These are phyloP conservation scores for Propithecus perrieri DNA, from an alignment of 2,797 vertebrate genomes.

Conservation along the genomic window DNA sequence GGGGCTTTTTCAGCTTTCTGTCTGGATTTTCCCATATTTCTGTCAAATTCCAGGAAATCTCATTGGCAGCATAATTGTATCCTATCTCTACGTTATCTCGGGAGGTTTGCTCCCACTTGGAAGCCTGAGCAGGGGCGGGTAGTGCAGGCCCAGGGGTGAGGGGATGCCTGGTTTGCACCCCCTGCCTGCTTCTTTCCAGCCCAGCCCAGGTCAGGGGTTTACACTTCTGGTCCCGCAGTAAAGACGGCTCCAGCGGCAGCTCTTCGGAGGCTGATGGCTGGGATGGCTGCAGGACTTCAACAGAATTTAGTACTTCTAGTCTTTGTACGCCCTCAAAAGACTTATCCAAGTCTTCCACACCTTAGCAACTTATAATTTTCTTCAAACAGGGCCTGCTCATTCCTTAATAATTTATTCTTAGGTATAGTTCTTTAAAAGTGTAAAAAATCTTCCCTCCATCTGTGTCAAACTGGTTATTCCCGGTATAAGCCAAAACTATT, in stretches of 20 bases:
- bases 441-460: background rate
- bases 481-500: background rate
- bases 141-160: background rate
- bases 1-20: background rate
- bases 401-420: background rate
- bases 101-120: background rate
- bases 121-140: background rate
- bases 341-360: background rate
- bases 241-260: background rate
- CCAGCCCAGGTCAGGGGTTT: background rate
- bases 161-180: background rate
- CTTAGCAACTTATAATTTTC: background rate
- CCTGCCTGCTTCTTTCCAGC: background rate
- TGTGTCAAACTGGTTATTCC: background rate
- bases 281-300: background rate
- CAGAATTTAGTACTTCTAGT: background rate
- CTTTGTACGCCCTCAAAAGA: background rate
- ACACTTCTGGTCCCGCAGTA: background rate
- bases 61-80: background rate
- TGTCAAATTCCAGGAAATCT: background rate
- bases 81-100: background rate
- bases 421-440: background rate
- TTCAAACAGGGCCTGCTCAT: background rate
- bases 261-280: background rate
- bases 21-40: background rate